These are phyloP conservation scores for Hippopotamus amphibius DNA, from an alignment of 2,113 vertebrate species.

Conservation along the genomic window DNA sequence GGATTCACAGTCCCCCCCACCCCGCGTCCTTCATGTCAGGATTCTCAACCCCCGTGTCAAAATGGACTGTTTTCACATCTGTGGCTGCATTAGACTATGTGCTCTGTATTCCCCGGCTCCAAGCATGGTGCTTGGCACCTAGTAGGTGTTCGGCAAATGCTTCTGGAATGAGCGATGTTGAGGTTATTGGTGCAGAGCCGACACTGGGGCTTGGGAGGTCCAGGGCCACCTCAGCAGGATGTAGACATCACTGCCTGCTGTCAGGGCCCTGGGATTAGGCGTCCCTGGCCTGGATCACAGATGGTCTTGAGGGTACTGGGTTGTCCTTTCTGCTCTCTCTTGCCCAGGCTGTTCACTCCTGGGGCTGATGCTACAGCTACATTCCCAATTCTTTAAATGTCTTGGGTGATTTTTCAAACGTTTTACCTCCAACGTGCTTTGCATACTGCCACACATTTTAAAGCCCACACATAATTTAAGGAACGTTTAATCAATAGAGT, in stretches of 20 bases:
- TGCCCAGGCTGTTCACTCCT: background rate
- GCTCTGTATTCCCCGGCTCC: accelerated
- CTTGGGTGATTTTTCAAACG: slow-evolving; percentile 64
- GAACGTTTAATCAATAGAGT: slow-evolving; percentile 84
- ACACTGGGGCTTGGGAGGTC: background rate
- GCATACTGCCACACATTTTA: slow-evolving; percentile 75
- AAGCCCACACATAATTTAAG: slow-evolving; percentile 81
- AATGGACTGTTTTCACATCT: background rate
- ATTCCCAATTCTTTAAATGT: slow-evolving; percentile 59
- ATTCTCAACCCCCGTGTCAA: background rate
- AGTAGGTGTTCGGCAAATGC: background rate
- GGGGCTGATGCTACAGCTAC: background rate
- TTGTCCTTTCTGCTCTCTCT: background rate
- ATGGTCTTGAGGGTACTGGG: background rate
- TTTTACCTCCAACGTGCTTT: slow-evolving; percentile 78
- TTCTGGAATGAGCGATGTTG: background rate
- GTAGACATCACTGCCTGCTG: accelerated
- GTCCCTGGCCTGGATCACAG: background rate
- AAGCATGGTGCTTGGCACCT: background rate
- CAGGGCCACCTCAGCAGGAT: background rate
- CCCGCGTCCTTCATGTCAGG: background rate
- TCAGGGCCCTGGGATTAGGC: background rate
- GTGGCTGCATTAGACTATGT: background rate
- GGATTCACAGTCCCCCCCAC: background rate
- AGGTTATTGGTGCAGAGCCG: background rate